Evolutionary conservation across 2,113 vertebrate genomes (phyloP).

Genomic region (Pteropus alecto): DNA sequence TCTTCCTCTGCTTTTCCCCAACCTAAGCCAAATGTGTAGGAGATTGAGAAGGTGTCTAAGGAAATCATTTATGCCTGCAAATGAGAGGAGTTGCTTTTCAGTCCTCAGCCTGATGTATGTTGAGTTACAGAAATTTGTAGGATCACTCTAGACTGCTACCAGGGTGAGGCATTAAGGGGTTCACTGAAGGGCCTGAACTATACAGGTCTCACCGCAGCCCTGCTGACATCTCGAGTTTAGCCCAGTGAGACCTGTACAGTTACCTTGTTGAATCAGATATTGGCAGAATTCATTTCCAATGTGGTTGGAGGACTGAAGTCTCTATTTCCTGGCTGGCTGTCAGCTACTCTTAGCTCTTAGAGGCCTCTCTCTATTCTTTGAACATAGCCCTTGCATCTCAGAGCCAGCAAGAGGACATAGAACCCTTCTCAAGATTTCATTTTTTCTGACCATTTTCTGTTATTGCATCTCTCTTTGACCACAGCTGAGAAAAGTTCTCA

Average conservation of each 20-base stretch:
- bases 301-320: neutral
- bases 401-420: neutral
- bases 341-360: neutral
- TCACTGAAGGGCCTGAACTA: neutral
- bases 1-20: neutral
- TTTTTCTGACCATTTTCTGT: neutral
- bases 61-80: neutral
- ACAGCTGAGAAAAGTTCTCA: neutral
- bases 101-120: neutral
- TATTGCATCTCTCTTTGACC: neutral
- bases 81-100: neutral
- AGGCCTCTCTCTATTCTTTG: neutral
- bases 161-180: neutral
- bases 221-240: neutral
- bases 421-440: neutral
- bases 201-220: neutral
- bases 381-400: too few relatives aligned
- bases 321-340: neutral
- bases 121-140: neutral
- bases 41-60: neutral
- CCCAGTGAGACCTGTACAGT: neutral
- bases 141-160: neutral
- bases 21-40: neutral
- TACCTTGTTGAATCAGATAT: neutral
- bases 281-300: neutral